Evolutionary conservation across 2,113 vertebrate species (phyloP), one percentile per base, ranked within the genome.

Genomic region (Columba janthina): DNA sequence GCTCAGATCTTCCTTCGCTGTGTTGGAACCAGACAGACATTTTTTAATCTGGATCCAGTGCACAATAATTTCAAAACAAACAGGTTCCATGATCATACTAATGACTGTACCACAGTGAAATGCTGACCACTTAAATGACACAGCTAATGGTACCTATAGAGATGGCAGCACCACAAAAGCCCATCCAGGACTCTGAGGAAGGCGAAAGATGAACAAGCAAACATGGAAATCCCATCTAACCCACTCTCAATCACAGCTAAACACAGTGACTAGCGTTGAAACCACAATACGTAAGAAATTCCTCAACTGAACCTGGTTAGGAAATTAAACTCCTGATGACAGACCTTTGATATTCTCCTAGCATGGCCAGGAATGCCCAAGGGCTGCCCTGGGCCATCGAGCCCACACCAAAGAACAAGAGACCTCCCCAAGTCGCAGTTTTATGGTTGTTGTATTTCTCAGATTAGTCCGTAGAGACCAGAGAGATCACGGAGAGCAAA

Each of bases 251-350:
- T 3, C 6, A 16, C n/a, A 48, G 77, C 69, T 18, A 56, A 58
- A 53, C 0, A 0, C 51, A 20, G 25, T 7, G n/a, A 79, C 51
- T 51, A 11, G 48, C 5, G 1, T 58, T 38, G 14, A 38, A 67
- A 22, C 25, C 73, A 20, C n/a, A 22, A 38, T 0, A 21, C 50
- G 5, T 16, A 34, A 36, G 24, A 44, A 58, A 62, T 25, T 66
- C 36, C 48, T 76, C 53, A 42, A 67, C 40, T 38, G 40, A 54
- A 48, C 7, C 44, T 56, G 44, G 10, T 13, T 5, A 66, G 57
- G 29, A 71, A 46, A 74, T 8, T 3, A 9, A 83, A 81, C 46
- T 73, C 34, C 11, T 32, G 81, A 14, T 21, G 62, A 53, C 11
- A 11, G 48, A 13, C 26, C 78, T 38, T 40, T 9, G 12, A 36